phyloP scores from a whole-genome alignment of 2,797 vertebrate species.

The Leptoclinus maculatus region DNA sequence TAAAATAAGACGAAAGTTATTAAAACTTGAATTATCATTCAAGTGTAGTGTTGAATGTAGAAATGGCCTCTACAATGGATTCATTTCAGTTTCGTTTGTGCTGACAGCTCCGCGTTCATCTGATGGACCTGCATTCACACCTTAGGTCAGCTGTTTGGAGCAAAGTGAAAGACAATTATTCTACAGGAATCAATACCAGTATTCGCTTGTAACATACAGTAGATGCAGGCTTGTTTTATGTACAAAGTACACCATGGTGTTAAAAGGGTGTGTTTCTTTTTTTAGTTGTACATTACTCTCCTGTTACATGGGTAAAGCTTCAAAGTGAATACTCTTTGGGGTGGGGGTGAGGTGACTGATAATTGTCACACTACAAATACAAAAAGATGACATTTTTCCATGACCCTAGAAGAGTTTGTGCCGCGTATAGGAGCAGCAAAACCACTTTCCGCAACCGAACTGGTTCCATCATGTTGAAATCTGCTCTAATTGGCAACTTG shows the following conservation, averaged over 20 bases:
- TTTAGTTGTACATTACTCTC: not conserved
- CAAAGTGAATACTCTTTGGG: not conserved
- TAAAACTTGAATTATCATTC: not conserved
- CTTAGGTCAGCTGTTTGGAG: too few species aligned
- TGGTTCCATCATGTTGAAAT: slow-evolving; percentile 10
- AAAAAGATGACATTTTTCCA: not conserved
- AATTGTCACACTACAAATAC: not conserved
- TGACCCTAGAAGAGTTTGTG: too few species aligned
- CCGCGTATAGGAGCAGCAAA: not conserved
- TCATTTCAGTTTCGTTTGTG: not conserved
- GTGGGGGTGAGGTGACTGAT: too few species aligned
- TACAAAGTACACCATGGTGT: too few species aligned
- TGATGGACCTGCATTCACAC: too few species aligned
- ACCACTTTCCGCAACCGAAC: slow-evolving; percentile 17
- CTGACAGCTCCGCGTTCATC: not conserved
- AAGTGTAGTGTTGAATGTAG: not conserved
- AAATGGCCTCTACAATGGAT: not conserved
- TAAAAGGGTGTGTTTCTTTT: too few species aligned
- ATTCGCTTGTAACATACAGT: too few species aligned
- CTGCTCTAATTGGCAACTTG: slow-evolving; percentile 25
- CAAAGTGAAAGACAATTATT: too few species aligned
- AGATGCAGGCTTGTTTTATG: too few species aligned
- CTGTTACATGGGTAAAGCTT: not conserved
- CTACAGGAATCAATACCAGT: too few species aligned
- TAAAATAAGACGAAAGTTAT: not conserved